Evolutionary conservation across 2,888 invertebrate species (phyloP), one percentile per base, ranked within the genome.

Genomic region (Drosophila buzzatii): DNA sequence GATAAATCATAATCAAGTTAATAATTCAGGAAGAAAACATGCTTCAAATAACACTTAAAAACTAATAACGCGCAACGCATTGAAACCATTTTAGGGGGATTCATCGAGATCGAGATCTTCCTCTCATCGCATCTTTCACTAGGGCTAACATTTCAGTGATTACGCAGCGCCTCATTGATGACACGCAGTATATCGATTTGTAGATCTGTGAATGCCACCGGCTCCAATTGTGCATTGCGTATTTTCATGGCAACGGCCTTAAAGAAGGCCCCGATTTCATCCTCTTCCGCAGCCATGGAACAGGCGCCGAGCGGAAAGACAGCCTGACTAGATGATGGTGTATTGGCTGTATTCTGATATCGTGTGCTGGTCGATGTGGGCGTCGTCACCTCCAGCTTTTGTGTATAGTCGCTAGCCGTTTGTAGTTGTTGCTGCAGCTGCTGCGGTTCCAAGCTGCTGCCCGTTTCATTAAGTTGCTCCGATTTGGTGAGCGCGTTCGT

Each of bases 171-270:
- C 10, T 82, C 90, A 55, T 90, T 92, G 39, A 92, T 92, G 33
- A 91, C 92, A 55, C 89, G 87, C 59, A 92, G 69, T 69, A 92
- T 92, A 60, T 92, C 90, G 57, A 92, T 92, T 80, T 92, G 92
- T 27, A 92, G 77, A 63, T 92, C 92, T 5, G 92, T 92, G 62
- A 92, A 91, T 45, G 88, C 91, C 57, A 92, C 85, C 20, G 92
- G 85, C 37, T 92, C 90, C 77, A 92, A 73, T 41, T 92, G 91
- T 14, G 92, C 91, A 62, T 78, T 91, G 35, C 92, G 90, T 73
- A 92, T 92, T 75, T 92, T 92, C 86, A 92, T 92, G 55, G 92
- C 91, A 23, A 92, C 86, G 12, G 92, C 91, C 70, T 86, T 91
- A 35, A 92, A 92, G 65, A 92, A 92, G 59, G 91, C 91, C 10